Percentiles rank a stretch among this genome's conserved stretches.
Conservation (phyloP, 2,888 invertebrate genomes). For the Mesorhabditis sp. region DNA sequence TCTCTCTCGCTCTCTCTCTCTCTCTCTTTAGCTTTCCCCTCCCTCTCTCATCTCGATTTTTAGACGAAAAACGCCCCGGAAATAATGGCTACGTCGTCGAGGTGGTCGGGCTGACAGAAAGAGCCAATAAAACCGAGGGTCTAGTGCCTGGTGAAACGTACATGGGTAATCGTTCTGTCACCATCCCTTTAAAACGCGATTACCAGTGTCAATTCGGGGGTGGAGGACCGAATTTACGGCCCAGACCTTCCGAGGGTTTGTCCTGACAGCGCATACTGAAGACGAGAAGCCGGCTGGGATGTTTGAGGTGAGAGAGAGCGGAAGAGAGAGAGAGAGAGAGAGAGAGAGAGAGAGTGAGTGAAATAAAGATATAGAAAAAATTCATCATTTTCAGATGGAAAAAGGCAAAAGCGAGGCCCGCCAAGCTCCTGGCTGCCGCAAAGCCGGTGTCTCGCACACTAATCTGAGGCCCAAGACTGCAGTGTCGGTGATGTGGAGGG, state of each 20-base stretch:
- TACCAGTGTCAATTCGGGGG: slow-evolving; percentile 49
- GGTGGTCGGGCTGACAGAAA: slow-evolving; percentile 20
- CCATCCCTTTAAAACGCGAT: background rate
- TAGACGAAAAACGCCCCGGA: slow-evolving; percentile 42
- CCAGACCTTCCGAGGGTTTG: slow-evolving; percentile 58
- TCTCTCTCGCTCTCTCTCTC: too few relatives aligned
- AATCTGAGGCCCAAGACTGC: slow-evolving; percentile 55
- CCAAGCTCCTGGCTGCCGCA: slow-evolving; percentile 52
- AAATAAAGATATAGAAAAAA: background rate
- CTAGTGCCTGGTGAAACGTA: background rate
- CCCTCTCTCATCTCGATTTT: background rate
- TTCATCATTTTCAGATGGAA: slow-evolving; percentile 18
- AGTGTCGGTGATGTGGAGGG: slow-evolving; percentile 52
- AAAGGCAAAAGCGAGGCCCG: slow-evolving; percentile 48
- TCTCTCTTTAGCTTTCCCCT: too few relatives aligned
- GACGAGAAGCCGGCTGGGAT: slow-evolving; percentile 47
- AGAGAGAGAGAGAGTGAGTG: background rate
- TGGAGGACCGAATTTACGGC: slow-evolving; percentile 56
- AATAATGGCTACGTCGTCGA: slow-evolving; percentile 55
- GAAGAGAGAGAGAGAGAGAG: slow-evolving; percentile 6
- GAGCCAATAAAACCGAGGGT: background rate
- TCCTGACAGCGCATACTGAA: slow-evolving; percentile 46
- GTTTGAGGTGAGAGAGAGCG: slow-evolving; percentile 44
- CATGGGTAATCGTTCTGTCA: background rate
- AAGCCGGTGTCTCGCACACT: slow-evolving; percentile 50